phyloP scores from a whole-genome alignment of 2,113 vertebrate genomes.

The Scytalopus superciliaris region DNA sequence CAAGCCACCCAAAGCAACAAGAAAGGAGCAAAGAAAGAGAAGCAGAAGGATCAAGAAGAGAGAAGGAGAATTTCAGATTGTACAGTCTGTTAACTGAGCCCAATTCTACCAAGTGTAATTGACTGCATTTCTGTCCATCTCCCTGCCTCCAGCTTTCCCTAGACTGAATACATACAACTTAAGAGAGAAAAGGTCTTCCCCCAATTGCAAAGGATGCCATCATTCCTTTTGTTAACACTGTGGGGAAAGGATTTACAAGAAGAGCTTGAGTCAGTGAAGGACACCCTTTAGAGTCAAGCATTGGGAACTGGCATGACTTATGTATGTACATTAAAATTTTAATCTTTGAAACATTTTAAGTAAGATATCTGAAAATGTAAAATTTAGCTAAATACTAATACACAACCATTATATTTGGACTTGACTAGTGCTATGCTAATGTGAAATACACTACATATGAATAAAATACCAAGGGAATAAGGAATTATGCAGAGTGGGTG shows the following conservation, averaged over 20 bases:
- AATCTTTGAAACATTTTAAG: neutral
- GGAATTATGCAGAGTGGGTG: neutral
- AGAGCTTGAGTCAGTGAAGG: neutral
- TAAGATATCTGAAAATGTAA: neutral
- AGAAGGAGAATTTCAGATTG: neutral
- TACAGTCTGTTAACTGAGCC: neutral
- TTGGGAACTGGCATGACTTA: neutral
- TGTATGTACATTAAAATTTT: neutral
- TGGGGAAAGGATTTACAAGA: neutral
- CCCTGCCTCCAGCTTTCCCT: rapidly evolving
- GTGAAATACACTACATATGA: neutral
- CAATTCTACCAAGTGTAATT: neutral
- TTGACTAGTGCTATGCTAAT: neutral
- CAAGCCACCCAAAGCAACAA: too few species aligned
- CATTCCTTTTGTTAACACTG: neutral
- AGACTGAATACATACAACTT: neutral
- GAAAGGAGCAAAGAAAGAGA: too few species aligned
- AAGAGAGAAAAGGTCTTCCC: neutral
- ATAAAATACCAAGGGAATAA: neutral
- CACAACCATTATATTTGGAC: neutral
- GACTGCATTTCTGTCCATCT: neutral
- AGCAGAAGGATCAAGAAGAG: too few species aligned
- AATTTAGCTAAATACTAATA: neutral
- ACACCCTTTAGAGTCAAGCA: neutral
- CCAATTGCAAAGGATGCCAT: neutral